phyloP scores from a whole-genome alignment of 2,113 vertebrate genomes.

The Raja brachyura region DNA sequence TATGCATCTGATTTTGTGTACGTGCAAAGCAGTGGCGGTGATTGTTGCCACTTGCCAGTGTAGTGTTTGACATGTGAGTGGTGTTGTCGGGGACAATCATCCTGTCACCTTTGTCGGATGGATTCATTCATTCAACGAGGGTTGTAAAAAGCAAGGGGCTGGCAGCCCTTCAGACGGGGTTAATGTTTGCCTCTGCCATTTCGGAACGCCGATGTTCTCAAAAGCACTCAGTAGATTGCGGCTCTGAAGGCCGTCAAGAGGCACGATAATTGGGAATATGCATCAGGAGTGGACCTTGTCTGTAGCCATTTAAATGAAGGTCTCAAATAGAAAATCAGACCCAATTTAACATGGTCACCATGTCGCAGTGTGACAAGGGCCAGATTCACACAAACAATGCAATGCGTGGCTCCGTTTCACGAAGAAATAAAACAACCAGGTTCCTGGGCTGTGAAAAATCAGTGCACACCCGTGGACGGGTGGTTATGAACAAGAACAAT shows the following conservation, averaged over 20 bases:
- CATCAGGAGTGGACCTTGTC: slow-evolving; percentile 33
- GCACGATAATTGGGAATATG: slow-evolving; percentile 34
- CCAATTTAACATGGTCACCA: slow-evolving; percentile 4
- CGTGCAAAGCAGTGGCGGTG: neutral
- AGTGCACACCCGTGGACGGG: neutral
- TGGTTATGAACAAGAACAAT: neutral
- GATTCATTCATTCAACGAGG: slow-evolving; percentile 31
- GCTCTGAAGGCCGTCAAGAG: slow-evolving; percentile 6
- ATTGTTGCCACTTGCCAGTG: neutral
- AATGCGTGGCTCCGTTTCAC: neutral
- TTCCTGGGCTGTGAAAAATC: neutral
- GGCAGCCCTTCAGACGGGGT: slow-evolving; percentile 30
- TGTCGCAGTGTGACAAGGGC: neutral
- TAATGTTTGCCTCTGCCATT: slow-evolving; percentile 32
- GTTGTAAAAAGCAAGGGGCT: slow-evolving; percentile 4
- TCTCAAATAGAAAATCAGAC: slow-evolving; percentile 17
- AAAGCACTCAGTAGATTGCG: slow-evolving; percentile 33
- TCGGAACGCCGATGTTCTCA: slow-evolving; percentile 25
- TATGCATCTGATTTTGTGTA: slow-evolving; percentile 28
- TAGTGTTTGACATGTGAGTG: slow-evolving; percentile 32
- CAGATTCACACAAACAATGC: neutral
- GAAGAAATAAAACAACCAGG: neutral
- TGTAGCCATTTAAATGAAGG: slow-evolving; percentile 14
- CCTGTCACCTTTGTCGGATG: slow-evolving; percentile 20
- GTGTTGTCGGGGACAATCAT: slow-evolving; percentile 31